Evolutionary conservation across 2,888 invertebrate genomes (phyloP).

Genomic region (Stramonita haemastoma): DNA sequence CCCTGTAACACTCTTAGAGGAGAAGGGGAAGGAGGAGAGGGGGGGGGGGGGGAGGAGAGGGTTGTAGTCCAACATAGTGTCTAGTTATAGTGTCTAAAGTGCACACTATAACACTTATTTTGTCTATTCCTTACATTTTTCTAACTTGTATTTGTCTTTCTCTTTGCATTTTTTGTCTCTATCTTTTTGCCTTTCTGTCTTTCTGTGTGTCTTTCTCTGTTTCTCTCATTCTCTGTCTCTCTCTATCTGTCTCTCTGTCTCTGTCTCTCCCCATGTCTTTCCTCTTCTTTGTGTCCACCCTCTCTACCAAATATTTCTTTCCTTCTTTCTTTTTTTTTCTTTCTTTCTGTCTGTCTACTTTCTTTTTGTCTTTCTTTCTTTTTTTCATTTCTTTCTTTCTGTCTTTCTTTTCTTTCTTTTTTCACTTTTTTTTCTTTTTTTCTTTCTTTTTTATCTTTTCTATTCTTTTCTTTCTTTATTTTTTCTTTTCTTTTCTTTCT

Average conservation of each 20-base stretch:
- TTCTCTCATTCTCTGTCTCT: slow-evolving; percentile 15
- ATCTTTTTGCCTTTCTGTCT: neutral
- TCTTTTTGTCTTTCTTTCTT: neutral
- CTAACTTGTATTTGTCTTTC: too few species aligned
- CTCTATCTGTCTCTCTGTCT: neutral
- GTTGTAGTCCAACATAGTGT: too few species aligned
- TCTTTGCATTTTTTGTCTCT: too few species aligned
- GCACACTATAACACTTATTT: too few species aligned
- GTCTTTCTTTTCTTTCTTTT: neutral
- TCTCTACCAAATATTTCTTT: neutral
- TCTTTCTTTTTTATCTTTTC: neutral
- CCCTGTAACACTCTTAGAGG: too few species aligned
- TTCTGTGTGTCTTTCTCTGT: slow-evolving; percentile 10
- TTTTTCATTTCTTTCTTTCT: neutral
- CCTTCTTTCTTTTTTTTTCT: neutral
- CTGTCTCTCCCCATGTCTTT: slow-evolving; percentile 11
- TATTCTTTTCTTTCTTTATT: neutral
- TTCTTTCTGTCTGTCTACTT: neutral
- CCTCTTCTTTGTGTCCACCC: neutral
- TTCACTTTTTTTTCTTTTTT: neutral
- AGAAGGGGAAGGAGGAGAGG: too few species aligned
- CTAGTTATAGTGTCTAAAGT: too few species aligned
- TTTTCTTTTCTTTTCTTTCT: neutral
- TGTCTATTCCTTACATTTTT: too few species aligned
- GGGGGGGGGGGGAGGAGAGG: too few species aligned